A percentile compares a stretch with the other conserved stretches of the same genome.
Conservation (phyloP, 2,888 invertebrate genomes). For the Xestia sexstrigata region DNA sequence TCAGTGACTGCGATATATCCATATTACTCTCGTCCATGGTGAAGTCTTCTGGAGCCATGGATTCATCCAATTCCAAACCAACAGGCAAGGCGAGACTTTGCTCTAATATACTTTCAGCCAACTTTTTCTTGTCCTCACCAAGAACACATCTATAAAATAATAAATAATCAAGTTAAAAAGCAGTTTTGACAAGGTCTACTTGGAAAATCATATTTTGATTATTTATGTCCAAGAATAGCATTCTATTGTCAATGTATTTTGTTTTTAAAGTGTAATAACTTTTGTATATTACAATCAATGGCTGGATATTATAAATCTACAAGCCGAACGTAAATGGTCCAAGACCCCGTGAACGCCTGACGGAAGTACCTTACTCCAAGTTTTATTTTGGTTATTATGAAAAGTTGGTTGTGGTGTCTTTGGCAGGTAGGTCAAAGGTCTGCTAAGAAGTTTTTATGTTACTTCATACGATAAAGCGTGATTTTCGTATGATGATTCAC, state of each 20-base stretch:
- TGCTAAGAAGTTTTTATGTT: background rate
- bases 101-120: conserved; percentile 88
- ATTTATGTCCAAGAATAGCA: background rate
- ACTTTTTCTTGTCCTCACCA: conserved; percentile 87
- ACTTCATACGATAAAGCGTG: background rate
- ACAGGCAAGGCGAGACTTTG: conserved; percentile 88
- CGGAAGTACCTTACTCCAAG: background rate
- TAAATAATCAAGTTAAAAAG: background rate
- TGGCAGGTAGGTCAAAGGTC: background rate
- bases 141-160: conserved; percentile 83
- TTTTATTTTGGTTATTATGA: background rate
- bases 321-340: background rate
- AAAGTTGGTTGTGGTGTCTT: background rate
- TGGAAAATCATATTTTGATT: background rate
- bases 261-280: background rate
- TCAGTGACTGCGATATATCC: conserved; percentile 85
- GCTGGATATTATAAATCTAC: background rate
- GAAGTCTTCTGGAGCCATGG: conserved; percentile 86
- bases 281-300: background rate
- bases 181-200: background rate
- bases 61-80: conserved; percentile 86
- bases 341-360: background rate
- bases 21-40: conserved; percentile 86
- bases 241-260: background rate
- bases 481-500: background rate